These are phyloP conservation scores for Cylloceria caligata DNA, from an alignment of 2,888 invertebrate species.

Conservation along the genomic window DNA sequence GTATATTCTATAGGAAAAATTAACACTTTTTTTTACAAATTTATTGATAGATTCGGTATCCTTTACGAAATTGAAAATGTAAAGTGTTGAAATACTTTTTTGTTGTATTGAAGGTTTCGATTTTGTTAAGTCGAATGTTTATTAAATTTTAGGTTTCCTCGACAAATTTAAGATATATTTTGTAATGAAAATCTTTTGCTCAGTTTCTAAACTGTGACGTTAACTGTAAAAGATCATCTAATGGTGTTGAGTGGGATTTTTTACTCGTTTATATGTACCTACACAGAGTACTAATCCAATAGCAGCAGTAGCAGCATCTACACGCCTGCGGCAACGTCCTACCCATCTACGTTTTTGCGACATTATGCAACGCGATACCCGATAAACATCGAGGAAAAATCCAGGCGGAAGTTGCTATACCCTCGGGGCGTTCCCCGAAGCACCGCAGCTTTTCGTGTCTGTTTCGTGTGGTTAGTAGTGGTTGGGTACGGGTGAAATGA, in stretches of 20 bases:
- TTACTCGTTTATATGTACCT: neutral
- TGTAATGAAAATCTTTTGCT: neutral
- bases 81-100: neutral
- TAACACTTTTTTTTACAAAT: too few species aligned
- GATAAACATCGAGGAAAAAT: conserved; percentile 70
- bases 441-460: conserved; percentile 51
- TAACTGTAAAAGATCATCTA: neutral
- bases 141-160: neutral
- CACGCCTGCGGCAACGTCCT: conserved; percentile 2
- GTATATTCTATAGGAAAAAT: neutral
- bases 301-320: neutral
- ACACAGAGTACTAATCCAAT: conserved; percentile 9
- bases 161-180: neutral
- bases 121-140: too few species aligned
- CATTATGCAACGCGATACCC: conserved; percentile 73
- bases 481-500: conserved; percentile 44
- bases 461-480: conserved; percentile 40
- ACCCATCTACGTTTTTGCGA: conserved; percentile 60
- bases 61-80: neutral
- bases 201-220: neutral
- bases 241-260: neutral
- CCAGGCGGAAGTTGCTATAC: conserved; percentile 53
- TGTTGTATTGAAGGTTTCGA: too few species aligned
- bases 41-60: neutral
- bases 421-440: conserved; percentile 57